phyloP scores from a whole-genome alignment of 2,888 invertebrate genomes.

The Ellobium chinense region DNA sequence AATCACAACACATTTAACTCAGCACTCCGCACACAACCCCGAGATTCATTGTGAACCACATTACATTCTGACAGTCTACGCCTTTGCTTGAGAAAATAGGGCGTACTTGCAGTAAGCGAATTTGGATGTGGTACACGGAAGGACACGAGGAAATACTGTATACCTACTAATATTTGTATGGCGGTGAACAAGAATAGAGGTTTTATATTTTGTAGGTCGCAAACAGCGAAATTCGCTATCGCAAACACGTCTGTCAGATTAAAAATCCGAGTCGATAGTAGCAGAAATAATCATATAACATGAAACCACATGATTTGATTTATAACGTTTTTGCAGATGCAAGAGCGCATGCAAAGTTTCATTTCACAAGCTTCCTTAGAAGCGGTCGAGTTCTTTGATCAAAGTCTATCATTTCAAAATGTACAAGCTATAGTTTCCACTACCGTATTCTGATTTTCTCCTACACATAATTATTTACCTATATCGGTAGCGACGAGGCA shows the following conservation, averaged over 20 bases:
- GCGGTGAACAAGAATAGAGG: neutral
- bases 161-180: neutral
- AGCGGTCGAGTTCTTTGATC: neutral
- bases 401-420: neutral
- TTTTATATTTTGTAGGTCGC: neutral
- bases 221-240: neutral
- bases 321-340: neutral
- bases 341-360: neutral
- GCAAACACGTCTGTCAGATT: neutral
- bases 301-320: too few species aligned
- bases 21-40: neutral
- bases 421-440: too few species aligned
- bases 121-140: neutral
- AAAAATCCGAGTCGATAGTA: too few species aligned
- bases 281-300: too few species aligned
- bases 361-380: neutral
- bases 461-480: too few species aligned
- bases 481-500: too few species aligned
- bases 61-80: neutral
- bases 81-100: neutral
- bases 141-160: neutral
- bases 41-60: neutral
- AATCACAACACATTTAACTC: neutral
- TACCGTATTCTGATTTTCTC: too few species aligned
- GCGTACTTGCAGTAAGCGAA: neutral